phyloP scores from a whole-genome alignment of 1,140 invertebrate genomes.

The Caerostris darwini region DNA sequence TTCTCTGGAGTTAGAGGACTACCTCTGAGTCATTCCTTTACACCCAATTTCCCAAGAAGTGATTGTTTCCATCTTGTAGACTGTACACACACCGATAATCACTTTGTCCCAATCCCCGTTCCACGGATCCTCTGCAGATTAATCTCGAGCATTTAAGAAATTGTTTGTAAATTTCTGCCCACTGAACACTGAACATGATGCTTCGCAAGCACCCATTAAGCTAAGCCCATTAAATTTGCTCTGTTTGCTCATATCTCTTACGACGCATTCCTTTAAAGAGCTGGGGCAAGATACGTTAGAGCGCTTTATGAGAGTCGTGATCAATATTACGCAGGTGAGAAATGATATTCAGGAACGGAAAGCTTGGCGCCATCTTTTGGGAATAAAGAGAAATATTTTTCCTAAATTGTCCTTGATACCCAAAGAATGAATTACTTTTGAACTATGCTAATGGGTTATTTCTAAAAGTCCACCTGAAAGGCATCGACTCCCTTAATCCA shows the following conservation, averaged over 20 bases:
- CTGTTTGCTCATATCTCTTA: conserved; percentile 63
- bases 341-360: not conserved
- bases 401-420: not conserved
- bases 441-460: too few relatives aligned
- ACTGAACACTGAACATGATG: conserved; percentile 5
- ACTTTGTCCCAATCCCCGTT: conserved; percentile 14
- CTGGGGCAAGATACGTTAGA: not conserved
- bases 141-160: conserved; percentile 36
- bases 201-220: conserved; percentile 45
- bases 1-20: not conserved
- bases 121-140: conserved; percentile 39
- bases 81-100: conserved; percentile 10
- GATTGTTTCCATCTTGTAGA: not conserved
- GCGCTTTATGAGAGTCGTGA: not conserved
- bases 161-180: conserved; percentile 53
- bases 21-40: not conserved
- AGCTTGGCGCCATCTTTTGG: conserved; percentile 18
- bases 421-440: too few relatives aligned
- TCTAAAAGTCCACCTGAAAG: too few relatives aligned
- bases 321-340: not conserved
- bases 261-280: conserved; percentile 6
- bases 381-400: not conserved
- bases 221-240: conserved; percentile 61
- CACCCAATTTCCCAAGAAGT: not conserved
- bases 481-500: too few relatives aligned